Evolutionary conservation across 2,888 invertebrate species (phyloP), one percentile per base, ranked within the genome.

Genomic region (Microctonus brassicae): DNA sequence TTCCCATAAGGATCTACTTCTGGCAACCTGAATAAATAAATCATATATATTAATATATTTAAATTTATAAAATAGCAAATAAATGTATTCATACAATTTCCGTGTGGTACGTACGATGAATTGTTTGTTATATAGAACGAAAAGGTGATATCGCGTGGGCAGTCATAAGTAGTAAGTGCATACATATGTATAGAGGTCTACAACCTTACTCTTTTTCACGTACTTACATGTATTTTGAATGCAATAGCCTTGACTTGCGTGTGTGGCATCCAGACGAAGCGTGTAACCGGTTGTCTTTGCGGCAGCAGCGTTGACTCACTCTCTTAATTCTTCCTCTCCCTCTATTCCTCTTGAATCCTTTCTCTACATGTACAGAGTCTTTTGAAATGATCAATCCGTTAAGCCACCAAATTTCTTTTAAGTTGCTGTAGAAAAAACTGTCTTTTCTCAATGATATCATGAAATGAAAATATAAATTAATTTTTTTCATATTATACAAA

Each of bases 161-260:
- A 29, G 29, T 17, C 1, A n/a, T 47, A 1, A 55, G 11, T 20
- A 11, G n/a, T 61, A 33, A 53, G 22, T 53, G 13, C n/a, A 13
- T 24, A 7, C 29, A n/a, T 39, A 36, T 26, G 13, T n/a, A 52
- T 26, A 22, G 53, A 57, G 73, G 69, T 73, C 65, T 42, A 20
- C 52, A 68, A 75, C 64, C 70, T 73, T 62, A 22, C 52, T 22
- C 42, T 6, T 17, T 36, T 64, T 47, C 47, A 47, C 17, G 47
- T 47, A 47, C 17, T 47, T 17, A 47, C 17, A 47, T 47, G 17
- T 47, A 47, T 47, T 47, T 17, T 20, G 5, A 47, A 47, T 52
- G 36, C 53, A 17, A 29, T 53, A 65, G 65, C 65, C 55, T 65
- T 65, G 65, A 65, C 36, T 65, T 24, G 55, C 34, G 65, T 53